These are phyloP conservation scores for Rynchops niger DNA, from an alignment of 2,113 vertebrate species.

Conservation along the genomic window DNA sequence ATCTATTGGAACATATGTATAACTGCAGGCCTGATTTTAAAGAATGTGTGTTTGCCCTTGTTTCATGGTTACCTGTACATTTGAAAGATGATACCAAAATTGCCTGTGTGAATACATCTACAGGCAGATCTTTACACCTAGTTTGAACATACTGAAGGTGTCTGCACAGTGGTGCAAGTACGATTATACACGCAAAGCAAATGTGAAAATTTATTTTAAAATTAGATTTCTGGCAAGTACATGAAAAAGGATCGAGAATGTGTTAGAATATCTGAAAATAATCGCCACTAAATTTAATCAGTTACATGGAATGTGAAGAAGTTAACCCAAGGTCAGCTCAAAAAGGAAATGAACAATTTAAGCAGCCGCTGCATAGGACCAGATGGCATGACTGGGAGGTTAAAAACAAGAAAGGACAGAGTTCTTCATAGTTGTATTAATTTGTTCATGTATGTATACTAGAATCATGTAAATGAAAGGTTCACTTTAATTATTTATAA, in stretches of 20 bases:
- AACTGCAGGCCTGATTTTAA: neutral
- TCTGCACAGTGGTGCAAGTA: neutral
- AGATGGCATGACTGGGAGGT: neutral
- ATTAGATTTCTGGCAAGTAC: slow-evolving; percentile 17
- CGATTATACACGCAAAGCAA: neutral
- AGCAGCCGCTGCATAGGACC: neutral
- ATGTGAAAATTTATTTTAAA: slow-evolving; percentile 26
- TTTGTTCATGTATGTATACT: neutral
- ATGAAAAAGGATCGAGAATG: neutral
- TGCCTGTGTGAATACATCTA: neutral
- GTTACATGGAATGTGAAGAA: slow-evolving; percentile 14
- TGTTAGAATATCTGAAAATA: slow-evolving; percentile 33
- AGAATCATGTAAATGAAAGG: neutral
- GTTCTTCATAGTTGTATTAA: neutral
- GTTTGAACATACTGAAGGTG: neutral
- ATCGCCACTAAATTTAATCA: slow-evolving; percentile 43
- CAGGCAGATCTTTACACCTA: neutral
- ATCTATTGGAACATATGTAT: neutral
- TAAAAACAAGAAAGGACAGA: slow-evolving; percentile 10
- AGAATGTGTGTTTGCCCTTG: neutral
- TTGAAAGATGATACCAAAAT: neutral
- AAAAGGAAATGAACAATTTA: slow-evolving; percentile 3
- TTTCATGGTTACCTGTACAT: neutral
- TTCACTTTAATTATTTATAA: neutral
- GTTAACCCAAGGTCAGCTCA: slow-evolving; percentile 1